These are phyloP conservation scores for Tragopan temminckii DNA, from an alignment of 2,797 vertebrate genomes.

Conservation along the genomic window DNA sequence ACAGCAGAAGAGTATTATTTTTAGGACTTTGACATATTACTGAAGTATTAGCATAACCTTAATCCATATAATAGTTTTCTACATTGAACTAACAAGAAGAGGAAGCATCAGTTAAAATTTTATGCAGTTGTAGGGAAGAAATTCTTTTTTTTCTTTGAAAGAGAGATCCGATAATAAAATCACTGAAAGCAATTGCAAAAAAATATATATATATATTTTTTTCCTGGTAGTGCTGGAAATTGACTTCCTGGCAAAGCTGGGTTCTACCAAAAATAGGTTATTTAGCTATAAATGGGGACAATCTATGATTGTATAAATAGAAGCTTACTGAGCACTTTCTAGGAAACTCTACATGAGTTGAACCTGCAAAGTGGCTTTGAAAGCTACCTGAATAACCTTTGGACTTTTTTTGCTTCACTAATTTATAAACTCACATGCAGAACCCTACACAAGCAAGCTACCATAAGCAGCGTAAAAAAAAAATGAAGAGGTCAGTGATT, in stretches of 20 bases:
- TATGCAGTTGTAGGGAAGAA: neutral
- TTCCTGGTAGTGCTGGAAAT: neutral
- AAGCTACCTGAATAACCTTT: neutral
- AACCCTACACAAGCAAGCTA: neutral
- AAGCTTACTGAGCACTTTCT: neutral
- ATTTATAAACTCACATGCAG: neutral
- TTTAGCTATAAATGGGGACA: neutral
- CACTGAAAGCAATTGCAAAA: neutral
- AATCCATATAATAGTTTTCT: neutral
- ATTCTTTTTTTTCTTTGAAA: neutral
- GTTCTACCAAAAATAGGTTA: neutral
- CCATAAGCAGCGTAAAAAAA: neutral
- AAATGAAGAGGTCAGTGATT: neutral
- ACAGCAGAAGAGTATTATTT: rapidly evolving
- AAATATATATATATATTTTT: too few relatives aligned
- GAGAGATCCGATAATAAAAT: neutral
- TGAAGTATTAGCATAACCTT: neutral
- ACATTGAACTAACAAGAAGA: neutral
- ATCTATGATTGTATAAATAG: neutral
- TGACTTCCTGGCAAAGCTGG: neutral
- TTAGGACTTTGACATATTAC: neutral
- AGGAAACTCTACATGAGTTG: neutral
- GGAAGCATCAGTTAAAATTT: neutral
- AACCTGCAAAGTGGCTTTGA: neutral
- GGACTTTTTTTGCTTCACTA: neutral